These are phyloP conservation scores for Muntiacus muntjak DNA, from an alignment of 2,113 vertebrate genomes.

Conservation along the genomic window DNA sequence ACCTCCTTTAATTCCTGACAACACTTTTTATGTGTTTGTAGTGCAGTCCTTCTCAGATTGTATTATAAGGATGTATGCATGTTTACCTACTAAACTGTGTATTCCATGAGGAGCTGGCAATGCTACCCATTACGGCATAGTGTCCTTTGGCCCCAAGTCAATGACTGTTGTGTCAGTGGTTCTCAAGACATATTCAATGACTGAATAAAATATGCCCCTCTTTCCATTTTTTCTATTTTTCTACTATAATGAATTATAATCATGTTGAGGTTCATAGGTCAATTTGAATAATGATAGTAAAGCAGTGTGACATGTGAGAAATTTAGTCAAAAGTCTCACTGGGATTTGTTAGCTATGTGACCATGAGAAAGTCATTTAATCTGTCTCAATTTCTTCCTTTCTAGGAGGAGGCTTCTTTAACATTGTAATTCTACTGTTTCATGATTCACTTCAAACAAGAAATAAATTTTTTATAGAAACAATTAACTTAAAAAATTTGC, in stretches of 20 bases:
- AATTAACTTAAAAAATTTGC: constrained; percentile 34
- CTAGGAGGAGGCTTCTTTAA: not conserved
- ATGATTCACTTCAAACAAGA: constrained; percentile 31
- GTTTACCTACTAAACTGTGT: not conserved
- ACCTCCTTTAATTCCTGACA: not conserved
- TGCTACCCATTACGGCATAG: not conserved
- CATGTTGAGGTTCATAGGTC: not conserved
- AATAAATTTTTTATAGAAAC: constrained; percentile 32
- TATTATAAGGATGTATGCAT: not conserved
- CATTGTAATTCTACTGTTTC: constrained; percentile 3
- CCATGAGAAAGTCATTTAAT: not conserved
- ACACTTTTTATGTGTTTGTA: not conserved
- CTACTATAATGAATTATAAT: not conserved
- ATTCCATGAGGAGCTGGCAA: not conserved
- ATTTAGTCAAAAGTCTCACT: not conserved
- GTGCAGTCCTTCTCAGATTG: not conserved
- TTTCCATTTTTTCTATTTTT: not conserved
- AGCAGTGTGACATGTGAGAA: not conserved
- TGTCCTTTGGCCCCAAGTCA: not conserved
- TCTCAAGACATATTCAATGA: not conserved
- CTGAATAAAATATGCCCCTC: not conserved
- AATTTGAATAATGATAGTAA: not conserved
- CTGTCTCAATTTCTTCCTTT: not conserved
- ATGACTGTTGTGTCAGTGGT: not conserved
- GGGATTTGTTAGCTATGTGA: not conserved